phyloP scores from a whole-genome alignment of 2,888 invertebrate species.

The Latrodectus elegans region DNA sequence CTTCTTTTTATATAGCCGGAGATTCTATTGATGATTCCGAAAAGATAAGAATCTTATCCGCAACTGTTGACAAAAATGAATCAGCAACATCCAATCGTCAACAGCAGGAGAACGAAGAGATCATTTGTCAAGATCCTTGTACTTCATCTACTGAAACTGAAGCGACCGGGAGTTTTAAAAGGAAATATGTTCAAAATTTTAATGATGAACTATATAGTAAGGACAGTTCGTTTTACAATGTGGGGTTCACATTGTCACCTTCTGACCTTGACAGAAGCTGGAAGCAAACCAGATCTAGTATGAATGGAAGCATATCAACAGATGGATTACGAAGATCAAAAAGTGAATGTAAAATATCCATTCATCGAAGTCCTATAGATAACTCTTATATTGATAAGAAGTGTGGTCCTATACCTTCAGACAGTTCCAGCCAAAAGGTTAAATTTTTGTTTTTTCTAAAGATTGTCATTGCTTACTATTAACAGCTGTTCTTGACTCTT shows the following conservation, averaged over 20 bases:
- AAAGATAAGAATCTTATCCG: constrained; percentile 38
- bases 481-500: neutral
- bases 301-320: constrained; percentile 22
- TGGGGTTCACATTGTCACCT: constrained; percentile 57
- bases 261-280: constrained; percentile 63
- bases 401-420: constrained; percentile 40
- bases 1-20: constrained; percentile 26
- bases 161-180: neutral
- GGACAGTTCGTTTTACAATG: constrained; percentile 50
- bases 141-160: constrained; percentile 14
- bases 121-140: constrained; percentile 20
- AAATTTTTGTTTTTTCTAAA: neutral
- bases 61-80: constrained; percentile 31
- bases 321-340: constrained; percentile 43
- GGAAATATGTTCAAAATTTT: constrained; percentile 13
- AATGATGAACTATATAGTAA: constrained; percentile 28
- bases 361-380: constrained; percentile 48
- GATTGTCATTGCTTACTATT: neutral
- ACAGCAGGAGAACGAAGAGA: neutral
- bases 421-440: constrained; percentile 47
- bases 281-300: constrained; percentile 50
- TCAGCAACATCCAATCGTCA: neutral
- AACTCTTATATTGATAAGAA: constrained; percentile 57
- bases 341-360: constrained; percentile 59
- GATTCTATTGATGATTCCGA: constrained; percentile 43